Base-by-base conservation (phyloP, 2,113 vertebrate genomes). In the Tautogolabrus adspersus region DNA sequence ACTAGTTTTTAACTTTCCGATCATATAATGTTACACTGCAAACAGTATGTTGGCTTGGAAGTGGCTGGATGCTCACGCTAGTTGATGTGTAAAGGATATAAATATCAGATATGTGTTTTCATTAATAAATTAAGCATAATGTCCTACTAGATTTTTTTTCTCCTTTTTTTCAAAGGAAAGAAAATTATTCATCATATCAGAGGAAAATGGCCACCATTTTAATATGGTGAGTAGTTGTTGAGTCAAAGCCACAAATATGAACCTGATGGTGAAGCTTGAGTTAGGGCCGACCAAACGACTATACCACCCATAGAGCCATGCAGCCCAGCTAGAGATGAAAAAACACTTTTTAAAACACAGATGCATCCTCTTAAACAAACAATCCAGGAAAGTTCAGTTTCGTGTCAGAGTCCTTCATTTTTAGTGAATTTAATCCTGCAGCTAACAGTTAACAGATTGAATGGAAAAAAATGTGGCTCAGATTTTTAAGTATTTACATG, bases 381-480 rank as follows among this genome's bases (percentile, higher is more conserved):
- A 7, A 61, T 16, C 21, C 6, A 60, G 26, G 23, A 16, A 6
- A 26, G 2, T 49, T 30, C 15, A 7, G 11, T 46, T 21, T 7
- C 12, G 18, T 15, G 42, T 8, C 18, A 49, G 1, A 2, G 10
- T 30, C 21, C 46, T 56, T 60, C 10, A 56, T 19, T 34, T 8
- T 22, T 63, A 21, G 16, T 13, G 30, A 10, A 0, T 63, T 64
- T 16, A 55, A 38, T 49, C 13, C 3, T 22, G 44, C 30, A 65
- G 46, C 54, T 66, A 66, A 71, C 19, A 30, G 57, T 6, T 69
- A 3, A 68, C 63, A 64, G 26, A 67, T 57, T 46, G 16, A 44
- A 18, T 15, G 5, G 6, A 38, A 21, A 3, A 19, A 10, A 30
- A 51, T 66, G 66, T 74, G 18, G 30, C 16, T n/a, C 47, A 52